Evolutionary conservation across 2,888 invertebrate species (phyloP), one percentile per base, ranked within the genome.

Genomic region (Parnassius orleans): DNA sequence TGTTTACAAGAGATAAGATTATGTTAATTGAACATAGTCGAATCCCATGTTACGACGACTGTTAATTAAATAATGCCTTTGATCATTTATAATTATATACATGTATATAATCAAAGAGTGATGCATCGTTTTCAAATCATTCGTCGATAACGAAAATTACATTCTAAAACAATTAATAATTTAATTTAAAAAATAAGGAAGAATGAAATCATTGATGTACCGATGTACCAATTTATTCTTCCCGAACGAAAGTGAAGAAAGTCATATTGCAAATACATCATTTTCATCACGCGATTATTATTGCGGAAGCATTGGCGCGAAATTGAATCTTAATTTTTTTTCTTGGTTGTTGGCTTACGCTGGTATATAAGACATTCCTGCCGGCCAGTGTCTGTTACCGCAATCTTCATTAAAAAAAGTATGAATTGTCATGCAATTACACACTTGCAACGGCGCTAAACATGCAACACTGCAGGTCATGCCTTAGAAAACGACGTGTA

Each of bases 261-360:
- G 87, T 81, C 80, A 74, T 73, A 75, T 80, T 52, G 46, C 47
- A 79, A 87, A 88, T 87, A 86, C 88, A 86, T 89, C 86, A 89
- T 87, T 84, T 88, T 89, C 85, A 89, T 89, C 90, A 90, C 90
- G 90, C 90, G 84, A 88, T 72, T 79, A 81, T 72, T 76, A 84
- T 85, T 79, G 87, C 88, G 90, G 89, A 90, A 89, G 87, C 79
- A 77, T 84, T 83, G 82, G 85, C 84, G 87, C 85, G 84, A 87
- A 88, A 87, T 80, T 79, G 87, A 87, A 90, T 90, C 89, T 89
- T 83, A 74, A 79, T 79, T 88, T 88, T 89, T 89, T 86, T 87
- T 89, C 85, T 87, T 83, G 76, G 66, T 71, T 66, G 73, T 75
- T 72, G 71, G 73, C 73, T 76, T 76, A 76, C 78, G 75, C 75